phyloP scores from a whole-genome alignment of 37 sponge, comb jelly and placozoan genomes.

The Hexactinellida sp. region DNA sequence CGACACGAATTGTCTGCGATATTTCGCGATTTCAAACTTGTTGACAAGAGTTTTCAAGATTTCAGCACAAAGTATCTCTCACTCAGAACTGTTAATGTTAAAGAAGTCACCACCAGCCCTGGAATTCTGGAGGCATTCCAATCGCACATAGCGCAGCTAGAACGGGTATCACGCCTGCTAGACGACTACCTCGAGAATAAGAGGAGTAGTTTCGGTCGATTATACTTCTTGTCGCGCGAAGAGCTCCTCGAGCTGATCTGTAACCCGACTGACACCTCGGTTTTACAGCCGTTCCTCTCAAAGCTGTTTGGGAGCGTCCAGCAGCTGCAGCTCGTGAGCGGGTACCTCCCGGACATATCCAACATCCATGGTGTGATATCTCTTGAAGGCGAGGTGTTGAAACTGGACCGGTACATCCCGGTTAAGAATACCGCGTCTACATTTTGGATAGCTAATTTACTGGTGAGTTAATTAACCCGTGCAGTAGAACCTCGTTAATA shows the following conservation, averaged over 20 bases:
- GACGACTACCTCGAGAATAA: constrained; percentile 69
- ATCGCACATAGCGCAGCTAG: constrained; percentile 37
- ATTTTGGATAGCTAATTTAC: background rate
- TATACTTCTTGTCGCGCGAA: constrained; percentile 58
- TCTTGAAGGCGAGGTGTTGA: constrained; percentile 44
- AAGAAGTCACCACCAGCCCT: background rate
- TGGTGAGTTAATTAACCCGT: constrained; percentile 10
- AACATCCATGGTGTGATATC: constrained; percentile 44
- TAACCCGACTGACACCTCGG: constrained; percentile 23
- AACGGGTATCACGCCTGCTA: constrained; percentile 51
- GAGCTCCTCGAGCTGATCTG: constrained; percentile 51
- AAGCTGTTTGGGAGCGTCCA: constrained; percentile 51
- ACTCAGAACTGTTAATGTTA: background rate
- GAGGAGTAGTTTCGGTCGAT: constrained; percentile 41
- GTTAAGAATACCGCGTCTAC: background rate
- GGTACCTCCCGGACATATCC: constrained; percentile 18
- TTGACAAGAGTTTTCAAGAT: constrained; percentile 61
- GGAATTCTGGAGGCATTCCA: constrained; percentile 57
- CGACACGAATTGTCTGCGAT: constrained; percentile 38
- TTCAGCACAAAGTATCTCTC: constrained; percentile 20
- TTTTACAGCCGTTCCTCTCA: constrained; percentile 33
- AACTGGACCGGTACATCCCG: constrained; percentile 31
- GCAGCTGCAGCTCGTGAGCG: constrained; percentile 26
- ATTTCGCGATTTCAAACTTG: constrained; percentile 40
- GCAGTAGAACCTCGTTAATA: no score